Evolutionary conservation across 2,113 vertebrate genomes (phyloP), one percentile per base, ranked within the genome.

Genomic region (Psophia crepitans): DNA sequence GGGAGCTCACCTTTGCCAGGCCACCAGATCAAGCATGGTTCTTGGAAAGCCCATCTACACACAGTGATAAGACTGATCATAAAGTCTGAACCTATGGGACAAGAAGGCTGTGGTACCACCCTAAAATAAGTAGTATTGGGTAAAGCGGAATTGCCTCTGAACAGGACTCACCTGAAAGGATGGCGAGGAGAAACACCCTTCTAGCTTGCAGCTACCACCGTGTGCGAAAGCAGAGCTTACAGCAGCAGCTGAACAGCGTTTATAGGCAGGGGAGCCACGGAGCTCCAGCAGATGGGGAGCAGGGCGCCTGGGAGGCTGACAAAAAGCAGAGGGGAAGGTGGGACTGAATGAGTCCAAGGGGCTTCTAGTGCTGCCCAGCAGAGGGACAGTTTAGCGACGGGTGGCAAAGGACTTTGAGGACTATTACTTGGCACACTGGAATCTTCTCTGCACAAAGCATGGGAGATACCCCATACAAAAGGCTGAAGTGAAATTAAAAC

Each of bases 401-500:
- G 76, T 32, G 64, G 32, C 35, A 71, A 44, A 85, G 27, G 48
- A 66, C 37, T 73, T 37, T 28, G 26, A 84, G 54, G 63, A 84
- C 33, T 61, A 57, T n/a, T 56, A 0, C 6, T 57, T 63, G 64
- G 32, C 65, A 84, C 1, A 2, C n/a, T 68, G 80, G 41, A 65
- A 51, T 93, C 84, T 83, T 61, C 65, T 37, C 44, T 39, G n/a
- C 43, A 60, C 41, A 82, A 60, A 70, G 48, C 65, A 41, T 73
- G 60, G 86, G 89, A 96, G 89, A 92, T 94, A 93, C 66, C 80
- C 79, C 56, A 43, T 63, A 65, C 43, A 66, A 93, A 91, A 91
- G 41, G 35, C 83, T 96, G 89, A 78, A 95, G 43, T 90, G 82
- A 96, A 95, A 93, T 90, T 57, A 87, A 94, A 95, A 74, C 51